Evolutionary conservation across 2,113 vertebrate species (phyloP).

Genomic region (Campylorhamphus procurvoides): DNA sequence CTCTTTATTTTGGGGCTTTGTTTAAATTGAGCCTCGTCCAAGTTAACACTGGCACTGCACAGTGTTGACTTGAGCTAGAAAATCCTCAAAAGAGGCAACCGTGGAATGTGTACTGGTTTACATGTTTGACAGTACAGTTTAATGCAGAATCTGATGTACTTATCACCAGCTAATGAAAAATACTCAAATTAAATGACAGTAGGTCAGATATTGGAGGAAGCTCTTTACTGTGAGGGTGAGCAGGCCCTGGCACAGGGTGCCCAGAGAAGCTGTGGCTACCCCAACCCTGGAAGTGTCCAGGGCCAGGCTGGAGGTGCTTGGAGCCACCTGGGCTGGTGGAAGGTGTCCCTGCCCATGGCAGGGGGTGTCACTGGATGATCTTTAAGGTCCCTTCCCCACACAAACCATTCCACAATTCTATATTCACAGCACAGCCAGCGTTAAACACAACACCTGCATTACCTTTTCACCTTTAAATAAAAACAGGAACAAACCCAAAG

Average conservation of each 20-base stretch:
- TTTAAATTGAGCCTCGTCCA: neutral
- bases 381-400: neutral
- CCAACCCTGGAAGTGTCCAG: neutral
- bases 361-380: accelerated
- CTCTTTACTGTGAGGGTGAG: accelerated
- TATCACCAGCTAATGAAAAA: accelerated
- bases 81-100: neutral
- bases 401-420: neutral
- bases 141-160: neutral
- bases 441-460: accelerated
- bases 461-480: neutral
- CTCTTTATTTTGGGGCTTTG: neutral
- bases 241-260: neutral
- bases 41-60: neutral
- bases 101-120: neutral
- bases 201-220: neutral
- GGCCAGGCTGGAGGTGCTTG: neutral
- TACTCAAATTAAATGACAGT: neutral
- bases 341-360: neutral
- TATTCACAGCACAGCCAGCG: neutral
- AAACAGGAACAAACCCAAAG: neutral
- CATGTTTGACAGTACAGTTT: neutral
- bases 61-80: neutral
- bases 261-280: neutral
- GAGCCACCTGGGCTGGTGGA: accelerated